A percentile compares a stretch with the other conserved stretches of the same genome.
Evolutionary conservation across 2,797 vertebrate genomes (phyloP).

Genomic region (Sarcophilus harrisii): DNA sequence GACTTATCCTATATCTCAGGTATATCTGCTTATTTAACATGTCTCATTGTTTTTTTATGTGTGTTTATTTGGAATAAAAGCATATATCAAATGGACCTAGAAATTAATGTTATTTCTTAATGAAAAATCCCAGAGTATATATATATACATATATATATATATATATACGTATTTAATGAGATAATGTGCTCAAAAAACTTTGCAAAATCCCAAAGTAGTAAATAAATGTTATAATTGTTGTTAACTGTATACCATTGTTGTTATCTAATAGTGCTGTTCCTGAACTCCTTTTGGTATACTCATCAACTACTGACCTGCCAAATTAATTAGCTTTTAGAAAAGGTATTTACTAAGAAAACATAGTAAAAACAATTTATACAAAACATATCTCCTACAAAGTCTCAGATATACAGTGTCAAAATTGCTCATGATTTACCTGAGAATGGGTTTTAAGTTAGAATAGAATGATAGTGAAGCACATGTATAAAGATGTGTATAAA

Average conservation of each 20-base stretch:
- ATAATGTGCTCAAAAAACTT: neutral
- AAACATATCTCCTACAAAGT: neutral
- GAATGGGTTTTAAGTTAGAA: neutral
- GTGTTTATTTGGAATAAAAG: neutral
- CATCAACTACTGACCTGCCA: neutral
- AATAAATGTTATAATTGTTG: neutral
- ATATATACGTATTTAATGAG: neutral
- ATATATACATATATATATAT: neutral
- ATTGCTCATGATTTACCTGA: neutral
- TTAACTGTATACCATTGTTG: neutral
- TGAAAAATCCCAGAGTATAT: neutral
- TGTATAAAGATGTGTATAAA: neutral
- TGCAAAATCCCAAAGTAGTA: neutral
- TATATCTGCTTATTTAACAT: neutral
- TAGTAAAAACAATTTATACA: neutral
- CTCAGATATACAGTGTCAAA: neutral
- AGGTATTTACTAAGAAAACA: neutral
- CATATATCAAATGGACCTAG: neutral
- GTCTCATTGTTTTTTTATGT: neutral
- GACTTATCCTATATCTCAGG: neutral
- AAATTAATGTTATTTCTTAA: neutral
- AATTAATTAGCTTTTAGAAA: neutral
- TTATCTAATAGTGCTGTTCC: neutral
- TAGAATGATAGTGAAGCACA: neutral
- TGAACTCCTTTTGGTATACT: neutral